Percentiles rank a stretch among this genome's conserved stretches.
phyloP scores from a whole-genome alignment of 1,140 invertebrate species.

The Penaeus vannamei region DNA sequence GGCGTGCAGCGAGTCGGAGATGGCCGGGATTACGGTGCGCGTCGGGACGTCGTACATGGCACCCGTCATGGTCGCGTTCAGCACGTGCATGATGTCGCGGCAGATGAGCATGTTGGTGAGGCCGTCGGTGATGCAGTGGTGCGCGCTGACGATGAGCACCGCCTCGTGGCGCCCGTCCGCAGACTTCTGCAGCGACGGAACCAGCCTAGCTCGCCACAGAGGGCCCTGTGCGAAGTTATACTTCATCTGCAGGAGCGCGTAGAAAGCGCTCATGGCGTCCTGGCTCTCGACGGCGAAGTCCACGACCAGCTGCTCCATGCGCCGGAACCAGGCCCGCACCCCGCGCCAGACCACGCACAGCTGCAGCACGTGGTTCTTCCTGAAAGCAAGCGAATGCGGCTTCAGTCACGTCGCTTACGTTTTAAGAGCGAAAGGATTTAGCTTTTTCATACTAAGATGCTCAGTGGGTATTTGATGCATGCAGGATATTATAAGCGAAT shows the following conservation, averaged over 20 bases:
- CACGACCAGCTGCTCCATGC: neutral
- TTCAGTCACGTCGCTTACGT: too few relatives aligned
- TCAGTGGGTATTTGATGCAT: too few relatives aligned
- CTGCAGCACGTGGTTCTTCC: conserved; percentile 23
- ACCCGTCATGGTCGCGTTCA: conserved; percentile 35
- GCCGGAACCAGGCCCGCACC: conserved; percentile 48
- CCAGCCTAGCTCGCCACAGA: conserved; percentile 47
- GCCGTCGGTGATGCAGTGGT: conserved; percentile 48
- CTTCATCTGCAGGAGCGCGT: neutral
- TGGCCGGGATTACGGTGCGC: neutral
- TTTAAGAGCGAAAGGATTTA: too few relatives aligned
- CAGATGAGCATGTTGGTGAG: conserved; percentile 43
- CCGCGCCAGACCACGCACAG: conserved; percentile 17
- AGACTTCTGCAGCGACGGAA: neutral
- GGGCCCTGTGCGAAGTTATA: conserved; percentile 42
- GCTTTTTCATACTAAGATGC: too few relatives aligned
- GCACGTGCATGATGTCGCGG: conserved; percentile 31
- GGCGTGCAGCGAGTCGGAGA: conserved; percentile 3
- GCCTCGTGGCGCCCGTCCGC: neutral
- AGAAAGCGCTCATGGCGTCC: conserved; percentile 16
- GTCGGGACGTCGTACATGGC: neutral
- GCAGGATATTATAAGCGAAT: too few relatives aligned
- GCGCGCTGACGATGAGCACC: conserved; percentile 39
- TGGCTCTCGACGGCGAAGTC: conserved; percentile 29
- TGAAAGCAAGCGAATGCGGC: too few relatives aligned